Base-by-base conservation (phyloP, 2,888 invertebrate species). In the Thalpophila matura region DNA sequence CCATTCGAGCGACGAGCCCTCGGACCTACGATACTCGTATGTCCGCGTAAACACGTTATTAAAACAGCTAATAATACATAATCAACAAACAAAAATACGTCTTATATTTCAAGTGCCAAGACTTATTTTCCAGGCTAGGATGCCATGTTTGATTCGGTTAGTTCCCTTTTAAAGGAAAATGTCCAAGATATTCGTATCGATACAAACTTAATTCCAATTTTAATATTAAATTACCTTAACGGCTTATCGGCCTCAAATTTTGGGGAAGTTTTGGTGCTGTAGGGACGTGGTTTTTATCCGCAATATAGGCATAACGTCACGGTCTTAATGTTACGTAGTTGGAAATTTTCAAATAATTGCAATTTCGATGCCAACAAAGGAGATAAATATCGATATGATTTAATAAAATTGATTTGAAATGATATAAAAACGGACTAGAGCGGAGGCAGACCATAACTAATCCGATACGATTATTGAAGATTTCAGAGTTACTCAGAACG, bases 201-300 rank as follows among this genome's bases (percentile, higher is more conserved):
- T 92, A 90, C 90, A 88, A 64, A 53, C 77, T 91, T 89, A 88
- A 91, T 92, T 90, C 91, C 91, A 92, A 92, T 92, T 92, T 91
- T 88, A 88, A 84, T 75, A 64, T 78, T n/a, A n/a, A n/a, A n/a
- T n/a, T 60, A 89, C 81, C 81, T 82, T 80, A 84, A 83, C 81
- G 82, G 79, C 81, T 86, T 85, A 86, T 86, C 81, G 81, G 84
- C 83, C 86, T 82, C 80, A 79, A 65, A 76, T 72, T 84, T 86
- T 76, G 70, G 59, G 70, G 77, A 71, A 72, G 51, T 70, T 78
- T 83, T 58, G 42, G 60, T 59, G 47, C 45, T 70, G 12, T n/a
- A 33, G 6, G 3, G 3, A 61, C 50, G 58, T 72, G 61, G 55
- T 67, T 75, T 76, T 71, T 58, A 63, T 67, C 38, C 18, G n/a